Evolutionary conservation across 2,888 invertebrate species (phyloP).

Genomic region (Melipona bicolor): DNA sequence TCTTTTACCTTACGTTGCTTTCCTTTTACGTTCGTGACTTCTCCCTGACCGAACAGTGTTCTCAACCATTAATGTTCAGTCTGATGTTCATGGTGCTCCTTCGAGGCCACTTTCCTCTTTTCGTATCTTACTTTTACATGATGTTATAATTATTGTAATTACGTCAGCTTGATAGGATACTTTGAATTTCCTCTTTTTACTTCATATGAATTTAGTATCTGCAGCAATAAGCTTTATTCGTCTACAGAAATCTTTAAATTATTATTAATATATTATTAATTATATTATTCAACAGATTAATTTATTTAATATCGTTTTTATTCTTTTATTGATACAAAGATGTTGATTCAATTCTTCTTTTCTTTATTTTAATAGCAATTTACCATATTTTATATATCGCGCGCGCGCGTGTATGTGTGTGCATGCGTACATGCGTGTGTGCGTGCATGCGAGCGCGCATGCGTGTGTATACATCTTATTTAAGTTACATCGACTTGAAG

Average conservation of each 20-base stretch:
- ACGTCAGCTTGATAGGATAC: not conserved
- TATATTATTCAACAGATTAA: constrained; percentile 3
- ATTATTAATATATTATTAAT: too few species aligned
- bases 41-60: constrained; percentile 63
- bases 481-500: too few species aligned
- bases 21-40: constrained; percentile 71
- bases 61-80: constrained; percentile 56
- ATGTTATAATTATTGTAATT: constrained; percentile 24
- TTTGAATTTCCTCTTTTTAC: not conserved
- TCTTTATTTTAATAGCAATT: too few species aligned
- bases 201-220: not conserved
- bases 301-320: not conserved
- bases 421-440: too few species aligned
- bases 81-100: constrained; percentile 24
- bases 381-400: too few species aligned
- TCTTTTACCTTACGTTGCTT: constrained; percentile 65
- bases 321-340: not conserved
- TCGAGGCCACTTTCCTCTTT: constrained; percentile 31
- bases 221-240: not conserved
- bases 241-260: not conserved
- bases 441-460: too few species aligned
- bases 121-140: constrained; percentile 2
- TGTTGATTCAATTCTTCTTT: too few species aligned
- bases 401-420: too few species aligned
- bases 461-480: too few species aligned